These are phyloP conservation scores for Hypercompe scribonia DNA, from an alignment of 2,888 invertebrate species.

Conservation along the genomic window DNA sequence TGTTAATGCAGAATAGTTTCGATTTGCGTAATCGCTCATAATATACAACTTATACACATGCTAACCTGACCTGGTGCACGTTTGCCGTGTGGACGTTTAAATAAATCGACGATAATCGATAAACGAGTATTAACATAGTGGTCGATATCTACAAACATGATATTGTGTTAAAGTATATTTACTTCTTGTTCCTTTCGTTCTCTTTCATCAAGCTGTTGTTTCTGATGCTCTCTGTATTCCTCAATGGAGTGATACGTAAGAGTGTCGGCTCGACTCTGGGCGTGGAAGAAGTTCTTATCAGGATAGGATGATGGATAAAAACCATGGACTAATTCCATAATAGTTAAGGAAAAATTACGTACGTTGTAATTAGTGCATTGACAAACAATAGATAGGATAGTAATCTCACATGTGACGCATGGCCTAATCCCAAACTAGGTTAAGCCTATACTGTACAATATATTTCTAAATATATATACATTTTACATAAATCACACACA, in stretches of 20 bases:
- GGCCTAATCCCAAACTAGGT: no score
- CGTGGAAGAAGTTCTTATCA: conserved; percentile 13
- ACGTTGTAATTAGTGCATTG: neutral
- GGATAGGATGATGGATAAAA: neutral
- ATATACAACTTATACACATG: no score
- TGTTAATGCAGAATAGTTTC: no score
- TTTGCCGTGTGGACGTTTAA: no score
- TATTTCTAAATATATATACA: no score
- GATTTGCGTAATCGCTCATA: no score
- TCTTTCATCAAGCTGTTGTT: conserved; percentile 63
- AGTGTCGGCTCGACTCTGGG: conserved; percentile 55
- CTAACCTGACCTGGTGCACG: no score
- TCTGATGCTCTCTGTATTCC: conserved; percentile 77
- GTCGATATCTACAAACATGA: conserved; percentile 4
- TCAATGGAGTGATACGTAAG: conserved; percentile 69
- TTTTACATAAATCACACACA: no score
- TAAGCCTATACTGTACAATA: no score
- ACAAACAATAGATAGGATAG: neutral
- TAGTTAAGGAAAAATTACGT: neutral
- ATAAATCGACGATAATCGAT: no score
- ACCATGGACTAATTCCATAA: neutral
- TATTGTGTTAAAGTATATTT: conserved; percentile 7
- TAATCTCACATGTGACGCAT: no score
- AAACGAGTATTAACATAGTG: neutral
- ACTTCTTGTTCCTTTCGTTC: conserved; percentile 44